A percentile compares a stretch with the other conserved stretches of the same genome.
These are phyloP conservation scores for Nomada ferruginata DNA, from an alignment of 2,888 invertebrate genomes.

Conservation along the genomic window DNA sequence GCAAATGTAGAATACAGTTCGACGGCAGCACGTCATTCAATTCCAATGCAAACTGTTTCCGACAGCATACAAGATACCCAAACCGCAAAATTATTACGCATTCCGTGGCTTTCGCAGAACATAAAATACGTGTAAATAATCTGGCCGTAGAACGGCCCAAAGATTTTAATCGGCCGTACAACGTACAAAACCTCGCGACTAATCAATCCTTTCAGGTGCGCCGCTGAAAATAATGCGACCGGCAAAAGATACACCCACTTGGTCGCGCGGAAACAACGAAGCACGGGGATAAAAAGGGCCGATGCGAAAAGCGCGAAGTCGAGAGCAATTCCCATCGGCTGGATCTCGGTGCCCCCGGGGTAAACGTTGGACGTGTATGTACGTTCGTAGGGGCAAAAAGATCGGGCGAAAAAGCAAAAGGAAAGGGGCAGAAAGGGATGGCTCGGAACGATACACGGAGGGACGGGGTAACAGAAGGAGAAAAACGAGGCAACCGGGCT, in stretches of 20 bases:
- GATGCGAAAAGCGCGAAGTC: slow-evolving; percentile 48
- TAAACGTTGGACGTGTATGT: slow-evolving; percentile 56
- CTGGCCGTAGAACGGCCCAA: neutral
- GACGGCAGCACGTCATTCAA: too few species aligned
- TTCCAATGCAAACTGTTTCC: too few species aligned
- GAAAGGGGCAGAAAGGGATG: slow-evolving; percentile 1
- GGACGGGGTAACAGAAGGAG: neutral
- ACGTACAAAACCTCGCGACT: slow-evolving; percentile 40
- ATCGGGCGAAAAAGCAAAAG: neutral
- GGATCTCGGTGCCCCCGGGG: slow-evolving; percentile 31
- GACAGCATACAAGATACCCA: too few species aligned
- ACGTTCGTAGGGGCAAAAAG: slow-evolving; percentile 31
- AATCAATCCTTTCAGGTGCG: slow-evolving; percentile 47
- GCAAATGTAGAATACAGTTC: too few species aligned
- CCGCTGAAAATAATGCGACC: neutral
- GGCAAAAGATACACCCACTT: slow-evolving; percentile 12
- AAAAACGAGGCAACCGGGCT: slow-evolving; percentile 26
- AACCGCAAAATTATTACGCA: too few species aligned
- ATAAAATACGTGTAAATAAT: slow-evolving; percentile 49
- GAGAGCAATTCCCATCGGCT: slow-evolving; percentile 61
- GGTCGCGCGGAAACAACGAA: slow-evolving; percentile 1
- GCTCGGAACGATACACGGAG: too few species aligned
- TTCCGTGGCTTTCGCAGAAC: neutral
- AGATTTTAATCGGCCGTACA: slow-evolving; percentile 34
- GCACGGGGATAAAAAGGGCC: slow-evolving; percentile 24